Conservation (phyloP, 2,888 invertebrate genomes). For the Sinelater perroti region DNA sequence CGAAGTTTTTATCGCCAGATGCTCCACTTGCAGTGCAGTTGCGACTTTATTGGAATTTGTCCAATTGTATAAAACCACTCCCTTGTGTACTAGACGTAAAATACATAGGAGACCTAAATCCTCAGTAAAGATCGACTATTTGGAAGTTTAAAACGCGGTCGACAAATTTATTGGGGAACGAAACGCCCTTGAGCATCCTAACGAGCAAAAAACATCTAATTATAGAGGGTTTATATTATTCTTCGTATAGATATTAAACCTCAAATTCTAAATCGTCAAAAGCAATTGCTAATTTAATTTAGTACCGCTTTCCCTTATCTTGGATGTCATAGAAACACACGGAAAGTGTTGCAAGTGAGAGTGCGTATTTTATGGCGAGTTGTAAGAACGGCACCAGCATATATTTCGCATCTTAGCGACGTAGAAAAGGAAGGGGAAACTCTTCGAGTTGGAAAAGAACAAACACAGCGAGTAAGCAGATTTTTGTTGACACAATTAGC, state of each 20-base stretch:
- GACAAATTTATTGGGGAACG: too few species aligned
- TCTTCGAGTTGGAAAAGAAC: too few species aligned
- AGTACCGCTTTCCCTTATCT: conserved; percentile 5
- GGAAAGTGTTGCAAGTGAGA: conserved; percentile 15
- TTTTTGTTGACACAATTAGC: not conserved
- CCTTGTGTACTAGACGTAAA: not conserved
- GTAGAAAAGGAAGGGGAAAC: conserved; percentile 18
- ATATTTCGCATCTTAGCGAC: conserved; percentile 12
- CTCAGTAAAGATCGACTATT: not conserved
- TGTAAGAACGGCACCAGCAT: conserved; percentile 9
- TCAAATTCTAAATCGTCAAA: conserved; percentile 4
- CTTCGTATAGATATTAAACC: too few species aligned
- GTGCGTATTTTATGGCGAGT: conserved; percentile 15
- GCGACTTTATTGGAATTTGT: conserved; percentile 4
- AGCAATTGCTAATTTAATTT: conserved; percentile 10
- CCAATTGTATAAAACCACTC: not conserved
- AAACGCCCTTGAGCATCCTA: too few species aligned
- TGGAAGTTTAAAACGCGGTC: not conserved
- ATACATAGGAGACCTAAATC: not conserved
- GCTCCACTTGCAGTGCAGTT: not conserved
- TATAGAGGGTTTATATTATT: too few species aligned
- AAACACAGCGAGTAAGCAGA: too few species aligned
- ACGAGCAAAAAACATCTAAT: too few species aligned
- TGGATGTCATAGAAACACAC: conserved; percentile 5
- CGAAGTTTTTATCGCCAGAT: conserved; percentile 6